These are phyloP conservation scores for Ormyrus nitidulus DNA, from an alignment of 2,888 invertebrate species.

Conservation along the genomic window DNA sequence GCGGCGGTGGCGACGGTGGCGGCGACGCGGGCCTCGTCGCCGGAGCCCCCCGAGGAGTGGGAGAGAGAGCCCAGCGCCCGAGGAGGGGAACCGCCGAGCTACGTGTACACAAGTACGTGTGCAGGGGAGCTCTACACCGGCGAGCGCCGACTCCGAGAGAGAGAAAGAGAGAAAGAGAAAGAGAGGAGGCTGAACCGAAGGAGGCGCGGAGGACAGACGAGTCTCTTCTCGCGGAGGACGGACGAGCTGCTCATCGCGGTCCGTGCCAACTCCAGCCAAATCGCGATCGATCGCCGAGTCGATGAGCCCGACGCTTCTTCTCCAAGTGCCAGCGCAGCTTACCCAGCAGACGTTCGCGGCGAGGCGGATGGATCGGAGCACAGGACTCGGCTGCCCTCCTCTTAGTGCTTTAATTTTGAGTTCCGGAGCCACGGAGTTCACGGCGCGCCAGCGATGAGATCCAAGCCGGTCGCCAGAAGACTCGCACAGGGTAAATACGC, in stretches of 20 bases:
- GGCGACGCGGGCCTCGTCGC: no score
- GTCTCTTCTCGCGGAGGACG: conserved; percentile 62
- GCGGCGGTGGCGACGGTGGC: conserved; percentile 57
- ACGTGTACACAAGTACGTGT: neutral
- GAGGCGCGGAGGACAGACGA: conserved; percentile 67
- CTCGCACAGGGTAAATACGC: conserved; percentile 82
- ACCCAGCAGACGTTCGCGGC: conserved; percentile 19
- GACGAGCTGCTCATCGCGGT: conserved; percentile 38
- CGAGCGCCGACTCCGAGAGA: conserved; percentile 36
- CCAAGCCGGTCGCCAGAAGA: conserved; percentile 84
- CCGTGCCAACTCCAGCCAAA: neutral
- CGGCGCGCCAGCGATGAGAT: conserved; percentile 79
- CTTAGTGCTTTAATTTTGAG: conserved; percentile 70
- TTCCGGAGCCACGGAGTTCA: conserved; percentile 53
- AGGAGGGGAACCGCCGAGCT: conserved; percentile 33
- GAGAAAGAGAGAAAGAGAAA: conserved; percentile 18
- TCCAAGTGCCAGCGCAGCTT: neutral
- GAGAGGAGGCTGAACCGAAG: conserved; percentile 56
- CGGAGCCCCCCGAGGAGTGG: conserved; percentile 39
- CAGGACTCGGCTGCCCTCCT: conserved; percentile 57
- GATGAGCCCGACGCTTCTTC: neutral
- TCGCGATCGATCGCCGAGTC: conserved; percentile 7
- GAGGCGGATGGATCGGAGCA: conserved; percentile 71
- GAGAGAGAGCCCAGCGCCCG: conserved; percentile 44
- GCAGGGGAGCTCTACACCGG: neutral